These are phyloP conservation scores for Ricordea florida DNA, from an alignment of 92 coral and sea anemone genomes.

Conservation along the genomic window DNA sequence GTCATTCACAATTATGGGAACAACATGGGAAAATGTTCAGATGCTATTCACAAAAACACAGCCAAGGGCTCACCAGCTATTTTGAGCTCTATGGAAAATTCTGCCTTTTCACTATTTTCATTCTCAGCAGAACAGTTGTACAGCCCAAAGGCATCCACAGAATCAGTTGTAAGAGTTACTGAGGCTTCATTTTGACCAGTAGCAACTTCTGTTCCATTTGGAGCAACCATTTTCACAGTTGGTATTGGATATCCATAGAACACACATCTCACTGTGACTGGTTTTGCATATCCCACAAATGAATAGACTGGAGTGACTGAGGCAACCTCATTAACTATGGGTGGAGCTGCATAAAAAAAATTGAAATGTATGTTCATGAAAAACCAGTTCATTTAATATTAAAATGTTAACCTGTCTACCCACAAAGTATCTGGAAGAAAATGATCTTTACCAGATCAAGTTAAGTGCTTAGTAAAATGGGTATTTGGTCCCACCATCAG, in stretches of 20 bases:
- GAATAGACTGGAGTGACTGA: constrained; percentile 62
- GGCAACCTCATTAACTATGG: constrained; percentile 23
- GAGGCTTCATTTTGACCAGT: constrained; percentile 34
- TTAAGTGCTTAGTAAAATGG: too few species aligned
- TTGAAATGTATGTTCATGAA: background rate
- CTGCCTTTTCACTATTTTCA: constrained; percentile 26
- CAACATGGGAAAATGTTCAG: too few species aligned
- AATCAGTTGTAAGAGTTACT: background rate
- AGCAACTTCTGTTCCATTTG: constrained; percentile 45
- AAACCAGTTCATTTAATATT: background rate
- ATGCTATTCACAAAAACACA: too few species aligned
- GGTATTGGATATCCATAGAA: constrained; percentile 84
- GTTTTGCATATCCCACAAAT: constrained; percentile 37
- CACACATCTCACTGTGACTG: constrained; percentile 41
- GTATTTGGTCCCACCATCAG: too few species aligned
- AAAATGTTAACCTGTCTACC: background rate
- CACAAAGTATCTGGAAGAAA: too few species aligned
- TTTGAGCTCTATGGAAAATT: constrained; percentile 19
- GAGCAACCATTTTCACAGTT: constrained; percentile 34
- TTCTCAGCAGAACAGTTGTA: constrained; percentile 63
- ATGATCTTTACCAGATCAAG: too few species aligned
- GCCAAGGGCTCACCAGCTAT: constrained; percentile 46
- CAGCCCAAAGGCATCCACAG: constrained; percentile 41
- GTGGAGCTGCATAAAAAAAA: constrained; percentile 59
- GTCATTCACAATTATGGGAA: too few species aligned